A percentile compares a stretch with the other conserved stretches of the same genome.
These are phyloP conservation scores for Scleropages formosus DNA, from an alignment of 2,797 vertebrate genomes.

Conservation along the genomic window DNA sequence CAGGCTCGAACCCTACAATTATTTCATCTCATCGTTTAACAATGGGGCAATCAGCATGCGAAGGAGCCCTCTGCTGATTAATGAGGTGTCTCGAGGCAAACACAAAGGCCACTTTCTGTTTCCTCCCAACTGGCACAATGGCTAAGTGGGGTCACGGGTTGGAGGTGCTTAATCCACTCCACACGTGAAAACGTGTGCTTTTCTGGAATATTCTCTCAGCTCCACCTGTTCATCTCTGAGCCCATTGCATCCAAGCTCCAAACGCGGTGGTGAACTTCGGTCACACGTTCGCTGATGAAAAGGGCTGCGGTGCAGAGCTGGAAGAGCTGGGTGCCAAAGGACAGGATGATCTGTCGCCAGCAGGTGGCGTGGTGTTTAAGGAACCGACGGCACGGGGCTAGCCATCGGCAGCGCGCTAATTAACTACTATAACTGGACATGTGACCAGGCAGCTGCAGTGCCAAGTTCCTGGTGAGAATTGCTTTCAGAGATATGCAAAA, in stretches of 20 bases:
- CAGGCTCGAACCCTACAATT: not conserved
- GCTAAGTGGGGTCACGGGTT: not conserved
- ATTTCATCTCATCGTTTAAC: not conserved
- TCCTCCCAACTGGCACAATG: not conserved
- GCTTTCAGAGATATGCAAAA: too few species aligned
- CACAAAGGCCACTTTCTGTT: not conserved
- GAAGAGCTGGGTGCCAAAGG: too few species aligned
- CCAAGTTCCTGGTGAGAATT: constrained; percentile 4
- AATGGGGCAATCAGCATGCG: constrained; percentile 10
- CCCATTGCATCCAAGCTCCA: not conserved
- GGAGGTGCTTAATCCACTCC: not conserved
- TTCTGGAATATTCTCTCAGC: not conserved
- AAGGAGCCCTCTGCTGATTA: not conserved
- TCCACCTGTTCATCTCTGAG: too few species aligned
- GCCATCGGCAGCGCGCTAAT: too few species aligned
- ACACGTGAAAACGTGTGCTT: not conserved
- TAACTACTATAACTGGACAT: too few species aligned
- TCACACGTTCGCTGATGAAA: too few species aligned
- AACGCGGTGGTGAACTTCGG: too few species aligned
- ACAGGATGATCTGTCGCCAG: too few species aligned
- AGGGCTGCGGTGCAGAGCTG: too few species aligned
- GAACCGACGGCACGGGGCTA: too few species aligned
- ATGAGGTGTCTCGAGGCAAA: not conserved
- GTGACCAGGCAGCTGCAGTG: not conserved
- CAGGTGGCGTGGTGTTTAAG: too few species aligned